Evolutionary conservation across 2,797 vertebrate species (phyloP).

Genomic region (Distichodus sexfasciatus): DNA sequence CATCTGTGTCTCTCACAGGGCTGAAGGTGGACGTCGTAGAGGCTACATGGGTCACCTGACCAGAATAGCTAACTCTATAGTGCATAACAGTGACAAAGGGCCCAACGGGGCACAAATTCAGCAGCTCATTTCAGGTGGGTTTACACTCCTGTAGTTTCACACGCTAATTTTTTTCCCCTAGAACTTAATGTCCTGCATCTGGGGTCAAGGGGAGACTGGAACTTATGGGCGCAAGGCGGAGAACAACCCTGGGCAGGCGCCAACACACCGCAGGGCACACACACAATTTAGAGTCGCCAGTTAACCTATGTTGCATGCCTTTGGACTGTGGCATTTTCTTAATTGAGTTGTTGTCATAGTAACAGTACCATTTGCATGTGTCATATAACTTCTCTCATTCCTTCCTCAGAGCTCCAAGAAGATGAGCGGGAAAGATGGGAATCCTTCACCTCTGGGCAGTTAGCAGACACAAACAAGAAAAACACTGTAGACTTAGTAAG

Average conservation of each 20-base stretch:
- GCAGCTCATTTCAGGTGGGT: constrained; percentile 86
- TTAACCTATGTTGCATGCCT: too few relatives aligned
- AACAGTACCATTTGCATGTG: neutral
- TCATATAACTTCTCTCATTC: too few relatives aligned
- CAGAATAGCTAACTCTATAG: constrained; percentile 96
- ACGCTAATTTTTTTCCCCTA: neutral
- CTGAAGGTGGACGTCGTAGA: constrained; percentile 88
- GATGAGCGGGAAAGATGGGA: constrained; percentile 92
- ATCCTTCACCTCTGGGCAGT: constrained; percentile 86
- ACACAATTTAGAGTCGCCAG: too few relatives aligned
- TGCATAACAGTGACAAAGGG: constrained; percentile 94
- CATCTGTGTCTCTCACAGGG: constrained; percentile 68
- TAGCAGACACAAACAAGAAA: constrained; percentile 94
- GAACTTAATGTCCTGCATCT: too few relatives aligned
- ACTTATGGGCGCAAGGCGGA: too few relatives aligned
- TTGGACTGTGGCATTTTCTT: too few relatives aligned
- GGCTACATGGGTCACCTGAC: constrained; percentile 99
- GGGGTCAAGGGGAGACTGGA: too few relatives aligned
- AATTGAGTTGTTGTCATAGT: too few relatives aligned
- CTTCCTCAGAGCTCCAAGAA: constrained; percentile 82
- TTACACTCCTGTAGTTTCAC: neutral
- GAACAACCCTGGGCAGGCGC: too few relatives aligned
- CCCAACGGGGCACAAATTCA: constrained; percentile 86
- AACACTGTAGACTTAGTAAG: constrained; percentile 89
- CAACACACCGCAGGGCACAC: too few relatives aligned